A percentile compares a stretch with the other conserved stretches of the same genome.
Conservation (phyloP, 2,797 vertebrate genomes). For the Chaetodon trifasciatus region DNA sequence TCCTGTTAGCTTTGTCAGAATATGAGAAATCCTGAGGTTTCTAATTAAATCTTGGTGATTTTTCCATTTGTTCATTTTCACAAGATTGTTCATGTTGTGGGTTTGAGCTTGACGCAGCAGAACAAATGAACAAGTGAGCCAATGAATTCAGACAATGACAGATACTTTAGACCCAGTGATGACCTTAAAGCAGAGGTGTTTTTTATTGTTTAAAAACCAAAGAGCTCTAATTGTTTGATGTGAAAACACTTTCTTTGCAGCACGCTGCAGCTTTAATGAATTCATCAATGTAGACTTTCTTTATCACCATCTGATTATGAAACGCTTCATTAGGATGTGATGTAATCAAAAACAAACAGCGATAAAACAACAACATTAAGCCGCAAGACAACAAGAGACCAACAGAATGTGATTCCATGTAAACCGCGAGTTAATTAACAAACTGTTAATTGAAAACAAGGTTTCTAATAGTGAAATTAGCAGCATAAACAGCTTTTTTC, state of each 20-base stretch:
- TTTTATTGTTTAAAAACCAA: background rate
- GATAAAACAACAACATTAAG: conserved; percentile 24
- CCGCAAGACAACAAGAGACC: background rate
- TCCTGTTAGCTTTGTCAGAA: too few species aligned
- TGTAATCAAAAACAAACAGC: conserved; percentile 54
- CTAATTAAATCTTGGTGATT: too few species aligned
- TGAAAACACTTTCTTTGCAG: background rate
- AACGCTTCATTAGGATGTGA: conserved; percentile 38
- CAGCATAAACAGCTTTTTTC: conserved; percentile 92
- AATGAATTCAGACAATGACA: too few species aligned
- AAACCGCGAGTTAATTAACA: conserved; percentile 94
- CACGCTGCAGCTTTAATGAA: conserved; percentile 11
- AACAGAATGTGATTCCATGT: conserved; percentile 87
- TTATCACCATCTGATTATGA: conserved; percentile 33
- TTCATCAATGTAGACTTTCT: conserved; percentile 16
- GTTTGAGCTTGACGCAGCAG: too few species aligned
- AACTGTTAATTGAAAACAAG: conserved; percentile 94
- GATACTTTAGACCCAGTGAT: background rate
- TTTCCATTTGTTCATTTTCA: too few species aligned
- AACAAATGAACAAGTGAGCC: too few species aligned
- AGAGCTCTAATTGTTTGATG: background rate
- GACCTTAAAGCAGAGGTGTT: background rate
- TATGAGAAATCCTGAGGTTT: too few species aligned
- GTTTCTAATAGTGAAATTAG: conserved; percentile 94
- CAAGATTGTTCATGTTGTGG: too few species aligned